Evolutionary conservation across 1,140 invertebrate species (phyloP).

Genomic region (Chironomus striatipennis): DNA sequence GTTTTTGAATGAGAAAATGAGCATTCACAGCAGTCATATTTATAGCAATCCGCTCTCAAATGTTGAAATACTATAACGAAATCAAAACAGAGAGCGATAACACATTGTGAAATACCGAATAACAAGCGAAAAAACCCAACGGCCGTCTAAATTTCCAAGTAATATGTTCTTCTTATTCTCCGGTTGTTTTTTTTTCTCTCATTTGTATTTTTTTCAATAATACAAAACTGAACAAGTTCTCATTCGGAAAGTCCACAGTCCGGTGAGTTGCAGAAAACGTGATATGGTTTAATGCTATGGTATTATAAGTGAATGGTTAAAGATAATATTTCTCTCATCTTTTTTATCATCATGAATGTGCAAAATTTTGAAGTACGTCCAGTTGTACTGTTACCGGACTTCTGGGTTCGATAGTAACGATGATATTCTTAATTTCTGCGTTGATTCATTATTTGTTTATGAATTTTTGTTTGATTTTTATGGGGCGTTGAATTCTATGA

Average conservation of each 20-base stretch:
- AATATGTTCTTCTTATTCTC: neutral
- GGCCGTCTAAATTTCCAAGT: neutral
- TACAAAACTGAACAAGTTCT: neutral
- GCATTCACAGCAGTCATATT: neutral
- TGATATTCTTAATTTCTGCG: too few species aligned
- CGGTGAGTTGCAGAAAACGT: neutral
- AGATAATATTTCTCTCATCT: too few species aligned
- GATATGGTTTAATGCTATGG: too few species aligned
- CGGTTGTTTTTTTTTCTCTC: neutral
- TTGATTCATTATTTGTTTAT: too few species aligned
- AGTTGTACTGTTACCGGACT: too few species aligned
- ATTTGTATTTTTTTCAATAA: neutral
- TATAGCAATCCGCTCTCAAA: neutral
- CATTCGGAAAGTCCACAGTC: neutral
- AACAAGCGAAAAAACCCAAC: neutral
- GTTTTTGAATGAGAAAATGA: neutral
- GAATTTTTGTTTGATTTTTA: too few species aligned
- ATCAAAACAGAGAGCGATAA: neutral
- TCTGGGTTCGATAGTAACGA: too few species aligned
- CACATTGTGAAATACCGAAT: neutral
- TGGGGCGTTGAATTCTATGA: too few species aligned
- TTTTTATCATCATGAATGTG: too few species aligned
- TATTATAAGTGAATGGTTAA: too few species aligned
- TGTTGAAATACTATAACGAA: neutral
- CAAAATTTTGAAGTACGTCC: too few species aligned